Base-by-base conservation (phyloP, 2,113 vertebrate genomes). In the Budorcas taxicolor region DNA sequence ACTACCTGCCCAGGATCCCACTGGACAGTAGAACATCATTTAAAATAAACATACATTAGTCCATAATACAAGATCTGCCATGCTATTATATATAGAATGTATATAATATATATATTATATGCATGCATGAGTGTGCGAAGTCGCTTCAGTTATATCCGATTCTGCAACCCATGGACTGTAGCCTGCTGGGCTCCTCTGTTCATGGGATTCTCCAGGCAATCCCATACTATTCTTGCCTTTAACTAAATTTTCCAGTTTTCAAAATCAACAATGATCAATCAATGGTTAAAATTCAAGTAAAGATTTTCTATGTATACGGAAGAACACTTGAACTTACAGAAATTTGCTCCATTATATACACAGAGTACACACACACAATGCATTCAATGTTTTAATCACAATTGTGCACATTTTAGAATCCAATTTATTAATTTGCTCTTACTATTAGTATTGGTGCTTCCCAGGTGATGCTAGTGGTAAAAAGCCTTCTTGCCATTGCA, bases 1-100 rank as follows among this genome's bases (percentile, higher is more conserved):
- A 94, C 93, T 97, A 94, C 91, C 88, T 92, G 74, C 23, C 82
- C 23, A 95, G 90, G 10, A 97, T 93, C 93, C 91, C 98, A 94
- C 97, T 97, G 97, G 97, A 94, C 57, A n/a, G 91, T 97, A 97
- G 67, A 98, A 97, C 84, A 98, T 98, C 92, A 95, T 97, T 98
- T 95, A 84, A 97, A 71, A 40, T 21, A 98, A 96, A 64, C 83
- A 31, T 97, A 90, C 84, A 58, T 95, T 89, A 64, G 27, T 96
- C 78, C 97, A 76, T 95, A 97, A 95, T 67, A 91, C 17, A 60
- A 87, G 19, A 98, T 92, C 87, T 98, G 87, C 81, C 97, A 94
- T 23, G n/a, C 5, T 71, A 71, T 71, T 40, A 3, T 23, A 23
- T 12, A 40, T 23, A 23, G n/a, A 40, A 12, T 71, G 36, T 40